Conservation (phyloP, 2,888 invertebrate species). For the Melanotus villosus region DNA sequence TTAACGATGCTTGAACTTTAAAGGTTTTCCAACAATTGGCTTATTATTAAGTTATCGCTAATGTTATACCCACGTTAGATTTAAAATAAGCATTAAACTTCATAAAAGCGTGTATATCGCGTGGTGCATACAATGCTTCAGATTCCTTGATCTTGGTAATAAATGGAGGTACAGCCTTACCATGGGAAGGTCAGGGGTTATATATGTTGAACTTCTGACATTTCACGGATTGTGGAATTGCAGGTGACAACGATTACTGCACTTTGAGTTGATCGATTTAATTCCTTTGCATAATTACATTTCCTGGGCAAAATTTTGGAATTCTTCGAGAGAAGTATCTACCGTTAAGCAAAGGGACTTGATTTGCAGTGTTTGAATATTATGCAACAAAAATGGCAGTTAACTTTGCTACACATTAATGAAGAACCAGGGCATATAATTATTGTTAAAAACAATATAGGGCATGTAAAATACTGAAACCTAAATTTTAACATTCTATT, state of each 20-base stretch:
- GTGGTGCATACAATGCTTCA: slow-evolving; percentile 31
- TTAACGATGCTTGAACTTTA: background rate
- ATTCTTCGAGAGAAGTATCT: no score
- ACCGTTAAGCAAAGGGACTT: no score
- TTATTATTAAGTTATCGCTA: background rate
- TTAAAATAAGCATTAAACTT: background rate
- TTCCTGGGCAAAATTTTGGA: background rate
- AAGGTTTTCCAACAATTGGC: background rate
- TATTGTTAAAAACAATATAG: no score
- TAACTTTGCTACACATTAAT: no score
- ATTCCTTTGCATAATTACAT: background rate
- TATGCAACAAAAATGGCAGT: no score
- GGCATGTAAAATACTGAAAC: no score
- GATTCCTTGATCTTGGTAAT: slow-evolving; percentile 36
- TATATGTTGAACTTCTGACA: slow-evolving; percentile 58
- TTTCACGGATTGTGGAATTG: slow-evolving; percentile 50
- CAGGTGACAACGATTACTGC: slow-evolving; percentile 23
- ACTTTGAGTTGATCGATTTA: background rate
- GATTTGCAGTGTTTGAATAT: no score
- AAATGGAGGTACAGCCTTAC: slow-evolving; percentile 35
- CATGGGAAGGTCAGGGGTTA: slow-evolving; percentile 55
- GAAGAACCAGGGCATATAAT: no score
- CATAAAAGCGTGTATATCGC: slow-evolving; percentile 8
- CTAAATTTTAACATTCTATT: no score
- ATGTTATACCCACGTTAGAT: background rate